Base-by-base conservation (phyloP, 2,888 invertebrate species). In the Bombylius discolor region DNA sequence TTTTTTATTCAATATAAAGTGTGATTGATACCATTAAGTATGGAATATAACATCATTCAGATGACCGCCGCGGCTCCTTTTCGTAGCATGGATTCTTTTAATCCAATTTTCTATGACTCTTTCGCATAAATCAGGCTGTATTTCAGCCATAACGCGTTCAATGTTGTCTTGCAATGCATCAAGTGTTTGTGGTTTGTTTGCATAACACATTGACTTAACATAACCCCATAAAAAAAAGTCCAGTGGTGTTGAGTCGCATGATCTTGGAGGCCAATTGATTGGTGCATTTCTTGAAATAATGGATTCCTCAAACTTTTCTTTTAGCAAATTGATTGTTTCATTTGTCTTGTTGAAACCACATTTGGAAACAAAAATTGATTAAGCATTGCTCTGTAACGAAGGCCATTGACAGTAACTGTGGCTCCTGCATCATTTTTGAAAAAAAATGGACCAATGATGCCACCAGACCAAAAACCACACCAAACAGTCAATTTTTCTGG, bases 381-480 rank as follows among this genome's bases (percentile, higher is more conserved):
- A 39, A 54, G 39, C 49, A 49, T 44, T n/a, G 44, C 44, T 13
- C 54, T 49, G 33, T 45, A 50, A 13, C 54, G 54, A 13, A 5
- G 4, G 4, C 51, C 52, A 52, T 52, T 52, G 44, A 56, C 52
- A 36, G 55, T 55, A 36, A 55, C 47, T 9, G 23, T 47, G n/a
- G 32, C 34, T 46, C 49, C 53, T 33, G 12, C 31, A 11, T 47
- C 39, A 49, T 53, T 48, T 48, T 49, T 39, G 36, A 53, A 48
- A 36, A 53, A 53, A 47, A 47, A 53, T 32, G 53, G 48, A 31
- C 49, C 53, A 42, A 53, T 53, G 53, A 53, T 39, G 33, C 53
- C 47, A 33, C 47, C 53, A 13, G 53, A 39, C 42, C 49, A 53
- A 13, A 53, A 23, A 48, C 48, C 49, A 39, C 53, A 53, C 42